Evolutionary conservation across 1,140 invertebrate genomes (phyloP), one percentile per base, ranked within the genome.

Genomic region (Hycleus phaleratus): DNA sequence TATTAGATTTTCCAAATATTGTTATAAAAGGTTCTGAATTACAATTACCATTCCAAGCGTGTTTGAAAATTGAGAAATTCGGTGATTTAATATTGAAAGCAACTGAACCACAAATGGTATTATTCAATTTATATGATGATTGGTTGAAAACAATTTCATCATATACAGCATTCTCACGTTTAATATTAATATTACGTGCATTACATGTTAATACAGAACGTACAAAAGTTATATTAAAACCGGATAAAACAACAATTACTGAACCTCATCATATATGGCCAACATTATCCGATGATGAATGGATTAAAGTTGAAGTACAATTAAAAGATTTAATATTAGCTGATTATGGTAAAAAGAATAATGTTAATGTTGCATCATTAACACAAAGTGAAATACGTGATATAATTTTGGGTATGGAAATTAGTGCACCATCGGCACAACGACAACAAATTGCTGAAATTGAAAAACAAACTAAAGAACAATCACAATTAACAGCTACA

Each of bases 201-300:
- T 78, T 99, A 8, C 97, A 99, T 71, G 97, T 99, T 0, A 99
- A 99, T 72, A 99, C 97, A 38, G 97, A 99, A 74, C 81, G 97
- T 46, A 98, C 97, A 0, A 99, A 99, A 75, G 95, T 98, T 6
- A 88, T 98, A 12, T 77, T 99, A 18, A 99, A 99, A 72, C 97
- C 97, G 0, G 97, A 99, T 71, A 98, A 98, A 74, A 98, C 95
- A 0, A 99, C 96, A 0, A 88, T 99, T 24, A 99, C 97, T 0
- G 97, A 99, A 75, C 88, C 93, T 0, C 97, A 99, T 82, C 97
- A 99, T 74, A 98, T 99, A 74, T 99, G 97, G 97, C 97, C 97
- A 0, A 93, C 94, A 0, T 75, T 99, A 0, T 85, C 87, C 3
- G 96, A 99, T 68, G 96, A 99, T 67, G 96, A 99, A 76, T 99